Evolutionary conservation across 2,113 vertebrate species (phyloP), one percentile per base, ranked within the genome.

Genomic region (Sphaerodactylus townsendi): DNA sequence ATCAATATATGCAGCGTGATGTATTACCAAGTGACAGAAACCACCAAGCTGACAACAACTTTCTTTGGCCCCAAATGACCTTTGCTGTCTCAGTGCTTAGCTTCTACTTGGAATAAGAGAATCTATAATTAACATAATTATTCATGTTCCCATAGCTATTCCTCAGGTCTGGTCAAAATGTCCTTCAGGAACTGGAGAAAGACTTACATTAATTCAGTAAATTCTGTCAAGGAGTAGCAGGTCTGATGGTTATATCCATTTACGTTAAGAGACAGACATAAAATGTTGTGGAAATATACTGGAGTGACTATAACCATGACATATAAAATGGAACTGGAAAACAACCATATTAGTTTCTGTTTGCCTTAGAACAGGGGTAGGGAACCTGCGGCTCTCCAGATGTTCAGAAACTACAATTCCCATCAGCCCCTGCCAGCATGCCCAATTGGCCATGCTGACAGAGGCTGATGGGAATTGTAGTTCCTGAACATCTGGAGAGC

Each of bases 11-110:
- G 65, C 78, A 88, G 84, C 85, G 79, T 89, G 86, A 90, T 93
- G 89, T 92, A 93, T 93, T 90, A 93, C 84, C 71, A 88, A 88
- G 84, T 83, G 85, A 91, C 92, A 90, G 85, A 87, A 91, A 85
- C 77, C 80, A 87, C 69, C 68, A 83, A 91, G 82, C 85, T 92
- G 88, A 90, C 86, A 89, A 87, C 90, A 93, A 79, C 77, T 88
- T 91, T 89, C 81, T 89, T 82, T 91, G 87, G 88, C 84, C 88
- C n/a, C 81, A 92, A 91, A 88, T 83, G 92, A 94, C 93, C 91
- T 91, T 92, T 91, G 86, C 80, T 85, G 86, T 91, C 84, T 90
- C 81, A 79, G 53, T 84, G 85, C 39, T 90, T 93, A 85, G 85
- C 83, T 91, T 90, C 44, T 53, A 85, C 53, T 17, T 77, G 65